These are phyloP conservation scores for Neodiprion virginianus DNA, from an alignment of 1,140 invertebrate genomes.

Conservation along the genomic window DNA sequence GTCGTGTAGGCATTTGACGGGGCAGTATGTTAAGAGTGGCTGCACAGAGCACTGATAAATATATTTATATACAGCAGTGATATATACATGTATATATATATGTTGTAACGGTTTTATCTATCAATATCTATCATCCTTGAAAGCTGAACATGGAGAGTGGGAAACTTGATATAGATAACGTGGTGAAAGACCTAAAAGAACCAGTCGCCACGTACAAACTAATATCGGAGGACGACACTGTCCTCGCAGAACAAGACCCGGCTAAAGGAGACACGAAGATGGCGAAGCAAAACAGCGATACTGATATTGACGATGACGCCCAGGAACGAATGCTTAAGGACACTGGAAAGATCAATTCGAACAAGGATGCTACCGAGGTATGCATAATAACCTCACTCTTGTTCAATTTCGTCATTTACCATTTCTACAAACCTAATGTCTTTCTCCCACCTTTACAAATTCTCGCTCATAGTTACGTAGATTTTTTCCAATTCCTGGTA, in stretches of 20 bases:
- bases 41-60: no score
- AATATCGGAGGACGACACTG: constrained; percentile 63
- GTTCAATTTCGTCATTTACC: background rate
- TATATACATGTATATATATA: no score
- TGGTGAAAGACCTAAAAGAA: constrained; percentile 24
- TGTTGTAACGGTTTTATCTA: background rate
- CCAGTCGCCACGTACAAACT: constrained; percentile 63
- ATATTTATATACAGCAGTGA: no score
- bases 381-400: background rate
- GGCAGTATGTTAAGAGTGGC: no score
- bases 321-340: constrained; percentile 73
- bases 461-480: background rate
- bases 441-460: background rate
- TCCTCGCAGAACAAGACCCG: constrained; percentile 12
- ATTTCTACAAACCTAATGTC: background rate
- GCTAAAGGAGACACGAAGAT: constrained; percentile 35
- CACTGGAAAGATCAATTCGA: constrained; percentile 66
- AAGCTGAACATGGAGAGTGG: constrained; percentile 34
- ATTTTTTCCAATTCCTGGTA: background rate
- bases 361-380: constrained; percentile 65
- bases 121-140: constrained; percentile 19
- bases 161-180: constrained; percentile 38
- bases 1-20: no score
- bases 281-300: constrained; percentile 54
- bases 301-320: constrained; percentile 63